phyloP scores from a whole-genome alignment of 2,888 invertebrate species.

The Drosophila atripex region DNA sequence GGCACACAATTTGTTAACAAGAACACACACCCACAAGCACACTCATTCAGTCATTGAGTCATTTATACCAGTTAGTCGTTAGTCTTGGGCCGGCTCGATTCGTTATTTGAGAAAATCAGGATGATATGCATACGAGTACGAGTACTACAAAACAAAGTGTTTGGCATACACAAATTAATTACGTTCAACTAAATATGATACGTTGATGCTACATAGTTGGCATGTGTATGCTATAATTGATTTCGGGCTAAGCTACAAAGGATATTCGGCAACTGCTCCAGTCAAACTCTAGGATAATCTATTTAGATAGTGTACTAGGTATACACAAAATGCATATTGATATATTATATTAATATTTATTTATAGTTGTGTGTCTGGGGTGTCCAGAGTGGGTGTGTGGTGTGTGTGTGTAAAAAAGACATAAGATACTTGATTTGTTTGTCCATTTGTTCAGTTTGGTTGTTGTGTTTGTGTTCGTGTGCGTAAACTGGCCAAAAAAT shows the following conservation, averaged over 20 bases:
- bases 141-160: constrained; percentile 40
- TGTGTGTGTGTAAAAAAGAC: constrained; percentile 7
- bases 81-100: constrained; percentile 9
- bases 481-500: constrained; percentile 25
- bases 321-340: constrained; percentile 39
- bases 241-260: constrained; percentile 35
- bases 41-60: background rate
- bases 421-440: constrained; percentile 3
- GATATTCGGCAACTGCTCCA: constrained; percentile 32
- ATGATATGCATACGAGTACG: constrained; percentile 12
- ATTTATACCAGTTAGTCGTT: constrained; percentile 1
- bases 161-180: constrained; percentile 48
- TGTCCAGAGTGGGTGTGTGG: background rate
- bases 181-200: constrained; percentile 49
- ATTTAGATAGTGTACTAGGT: constrained; percentile 14
- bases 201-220: constrained; percentile 34
- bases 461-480: constrained; percentile 19
- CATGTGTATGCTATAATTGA: constrained; percentile 30
- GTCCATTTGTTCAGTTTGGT: background rate
- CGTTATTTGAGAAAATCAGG: constrained; percentile 29
- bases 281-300: constrained; percentile 34
- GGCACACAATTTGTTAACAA: constrained; percentile 2
- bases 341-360: constrained; percentile 2
- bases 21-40: constrained; percentile 1
- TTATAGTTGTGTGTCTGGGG: background rate